Evolutionary conservation across 2,797 vertebrate species (phyloP), one percentile per base, ranked within the genome.

Genomic region (Paedocypris micromegethes): DNA sequence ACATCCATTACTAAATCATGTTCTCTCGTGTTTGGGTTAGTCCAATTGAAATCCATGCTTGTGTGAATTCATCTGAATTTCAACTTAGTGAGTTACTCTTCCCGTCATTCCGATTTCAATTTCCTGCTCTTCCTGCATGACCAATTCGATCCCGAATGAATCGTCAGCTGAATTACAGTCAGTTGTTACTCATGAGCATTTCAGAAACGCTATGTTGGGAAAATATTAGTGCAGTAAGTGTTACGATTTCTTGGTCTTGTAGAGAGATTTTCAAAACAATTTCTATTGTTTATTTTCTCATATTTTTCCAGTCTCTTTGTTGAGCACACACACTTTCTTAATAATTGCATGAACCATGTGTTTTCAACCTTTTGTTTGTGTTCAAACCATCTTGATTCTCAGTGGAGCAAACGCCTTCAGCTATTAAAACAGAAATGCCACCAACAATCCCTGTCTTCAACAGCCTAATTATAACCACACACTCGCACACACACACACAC

Each of bases 361-460:
- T 70, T 70, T 62, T 70, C 5, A 70, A 62, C 59, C 40, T 48
- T 37, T 43, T 70, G 58, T 70, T 70, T 70, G 59, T 49, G 59
- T 70, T 70, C 52, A 57, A 70, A 70, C 45, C 8, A 44, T 62
- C 66, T 68, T 68, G 66, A 68, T 68, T 60, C 68, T 63, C 59
- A 70, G 46, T 38, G 59, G 66, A 68, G 50, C 40, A 63, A 70
- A 63, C 56, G 52, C 68, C 59, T 70, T 46, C 46, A 70, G 59
- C 68, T 70, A 63, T 70, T 70, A 63, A 72, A 64, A 72, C 43
- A 66, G 62, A 66, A 64, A 72, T 66, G 56, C 62, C 64, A 72
- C 64, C 54, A 65, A 60, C 63, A 66, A 59, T 70, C 52, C 64
- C 39, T 1, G 41, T 66, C 64, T 61, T 50, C 64, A 67, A 48